A percentile compares a stretch with the other conserved stretches of the same genome.
Conservation (phyloP, 2,888 invertebrate genomes). For the Danaus chrysippus region DNA sequence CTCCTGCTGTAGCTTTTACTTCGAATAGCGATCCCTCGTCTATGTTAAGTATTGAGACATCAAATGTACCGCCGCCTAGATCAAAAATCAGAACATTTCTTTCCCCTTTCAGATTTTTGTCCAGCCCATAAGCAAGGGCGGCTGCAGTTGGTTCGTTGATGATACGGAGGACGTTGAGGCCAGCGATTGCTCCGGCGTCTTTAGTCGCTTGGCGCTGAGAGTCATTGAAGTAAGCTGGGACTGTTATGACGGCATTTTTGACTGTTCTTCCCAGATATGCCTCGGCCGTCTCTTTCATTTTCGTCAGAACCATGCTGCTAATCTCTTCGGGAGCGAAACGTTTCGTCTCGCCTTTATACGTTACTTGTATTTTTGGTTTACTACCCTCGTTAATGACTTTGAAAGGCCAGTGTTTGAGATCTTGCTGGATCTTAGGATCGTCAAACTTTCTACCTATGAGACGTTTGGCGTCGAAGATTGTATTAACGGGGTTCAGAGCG, state of each 20-base stretch:
- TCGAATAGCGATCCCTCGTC: constrained; percentile 88
- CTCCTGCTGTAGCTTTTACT: constrained; percentile 90
- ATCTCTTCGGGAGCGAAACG: constrained; percentile 84
- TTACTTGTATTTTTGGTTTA: constrained; percentile 83
- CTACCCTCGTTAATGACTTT: constrained; percentile 81
- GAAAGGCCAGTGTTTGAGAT: constrained; percentile 92
- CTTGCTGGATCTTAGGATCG: constrained; percentile 86
- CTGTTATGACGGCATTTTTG: constrained; percentile 86
- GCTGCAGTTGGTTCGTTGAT: constrained; percentile 91
- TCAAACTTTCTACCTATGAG: constrained; percentile 88
- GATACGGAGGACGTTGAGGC: constrained; percentile 88
- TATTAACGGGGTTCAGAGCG: constrained; percentile 85
- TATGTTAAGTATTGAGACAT: constrained; percentile 90
- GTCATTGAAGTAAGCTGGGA: constrained; percentile 89
- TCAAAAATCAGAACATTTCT: constrained; percentile 82
- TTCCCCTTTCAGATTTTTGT: constrained; percentile 81
- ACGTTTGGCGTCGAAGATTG: constrained; percentile 89
- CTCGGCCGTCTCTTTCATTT: constrained; percentile 82
- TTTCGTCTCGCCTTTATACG: constrained; percentile 81
- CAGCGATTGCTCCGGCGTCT: constrained; percentile 87
- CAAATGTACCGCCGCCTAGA: constrained; percentile 84
- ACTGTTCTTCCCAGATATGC: constrained; percentile 83
- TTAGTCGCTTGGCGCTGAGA: constrained; percentile 88
- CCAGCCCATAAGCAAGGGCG: constrained; percentile 84
- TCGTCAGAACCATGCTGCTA: constrained; percentile 82